Conservation (phyloP, 1,140 invertebrate genomes). For the Lordiphosa mommai region DNA sequence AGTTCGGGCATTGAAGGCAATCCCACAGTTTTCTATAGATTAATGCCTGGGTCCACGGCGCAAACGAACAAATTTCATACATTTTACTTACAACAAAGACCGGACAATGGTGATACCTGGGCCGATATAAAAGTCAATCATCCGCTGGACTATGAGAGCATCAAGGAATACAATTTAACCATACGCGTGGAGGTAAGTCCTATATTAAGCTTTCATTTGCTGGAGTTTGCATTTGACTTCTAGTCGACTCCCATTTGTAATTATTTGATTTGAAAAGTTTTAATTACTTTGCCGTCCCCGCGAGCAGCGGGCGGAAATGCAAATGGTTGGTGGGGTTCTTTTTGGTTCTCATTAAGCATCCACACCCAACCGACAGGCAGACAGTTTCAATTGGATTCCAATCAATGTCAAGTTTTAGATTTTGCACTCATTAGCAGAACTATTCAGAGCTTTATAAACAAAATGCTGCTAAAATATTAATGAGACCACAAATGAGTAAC, state of each 20-base stretch:
- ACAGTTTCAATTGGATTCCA: constrained; percentile 55
- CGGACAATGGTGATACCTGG: constrained; percentile 94
- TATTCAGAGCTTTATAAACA: constrained; percentile 29
- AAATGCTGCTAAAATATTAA: constrained; percentile 38
- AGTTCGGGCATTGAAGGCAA: constrained; percentile 97
- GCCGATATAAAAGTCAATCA: constrained; percentile 98
- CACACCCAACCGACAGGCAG: constrained; percentile 16
- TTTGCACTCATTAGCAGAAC: constrained; percentile 52
- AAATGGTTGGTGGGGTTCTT: constrained; percentile 13
- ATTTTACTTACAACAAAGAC: constrained; percentile 95
- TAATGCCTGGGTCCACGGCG: constrained; percentile 96
- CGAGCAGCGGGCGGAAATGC: constrained; percentile 13
- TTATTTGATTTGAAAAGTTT: constrained; percentile 77
- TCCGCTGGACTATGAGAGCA: constrained; percentile 95
- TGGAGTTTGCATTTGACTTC: too few species aligned
- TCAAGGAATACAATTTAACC: constrained; percentile 97
- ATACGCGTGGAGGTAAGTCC: constrained; percentile 94
- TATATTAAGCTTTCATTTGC: neutral
- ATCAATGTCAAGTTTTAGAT: constrained; percentile 49
- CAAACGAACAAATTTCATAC: constrained; percentile 97
- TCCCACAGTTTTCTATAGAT: constrained; percentile 95
- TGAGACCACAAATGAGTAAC: constrained; percentile 7
- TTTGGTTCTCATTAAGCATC: constrained; percentile 21
- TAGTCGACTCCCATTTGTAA: constrained; percentile 35
- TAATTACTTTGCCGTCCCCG: constrained; percentile 59